Evolutionary conservation across 2,797 vertebrate genomes (phyloP).

Genomic region (Typhlichthys eigenmanni): DNA sequence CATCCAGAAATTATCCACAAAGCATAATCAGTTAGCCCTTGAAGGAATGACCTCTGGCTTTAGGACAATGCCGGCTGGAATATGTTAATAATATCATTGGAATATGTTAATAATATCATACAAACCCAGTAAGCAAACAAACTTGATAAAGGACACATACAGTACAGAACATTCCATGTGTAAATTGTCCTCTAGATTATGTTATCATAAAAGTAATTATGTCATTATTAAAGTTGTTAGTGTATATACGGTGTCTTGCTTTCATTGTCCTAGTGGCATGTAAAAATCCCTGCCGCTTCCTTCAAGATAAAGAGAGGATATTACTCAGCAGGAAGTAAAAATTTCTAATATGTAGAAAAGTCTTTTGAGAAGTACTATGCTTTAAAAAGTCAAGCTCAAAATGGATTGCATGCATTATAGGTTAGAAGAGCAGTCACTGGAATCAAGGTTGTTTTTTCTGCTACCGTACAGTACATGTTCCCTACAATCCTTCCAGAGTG

Average conservation of each 20-base stretch:
- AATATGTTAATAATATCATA: neutral
- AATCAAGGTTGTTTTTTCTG: too few species aligned
- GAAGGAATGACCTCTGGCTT: neutral
- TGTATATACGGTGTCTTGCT: slow-evolving; percentile 12
- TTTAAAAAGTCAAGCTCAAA: neutral
- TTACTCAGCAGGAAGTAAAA: slow-evolving; percentile 34
- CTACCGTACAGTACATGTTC: too few species aligned
- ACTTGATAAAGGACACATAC: neutral
- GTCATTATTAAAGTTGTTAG: too few species aligned
- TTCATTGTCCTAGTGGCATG: slow-evolving; percentile 22
- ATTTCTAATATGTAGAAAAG: slow-evolving; percentile 11
- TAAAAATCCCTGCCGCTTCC: slow-evolving; percentile 19
- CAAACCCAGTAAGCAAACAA: neutral
- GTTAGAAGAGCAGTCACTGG: too few species aligned
- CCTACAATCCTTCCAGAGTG: too few species aligned
- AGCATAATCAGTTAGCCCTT: neutral
- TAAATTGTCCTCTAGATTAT: too few species aligned
- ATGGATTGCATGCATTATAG: neutral
- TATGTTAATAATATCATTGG: too few species aligned
- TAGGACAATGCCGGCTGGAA: neutral
- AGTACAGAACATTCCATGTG: neutral
- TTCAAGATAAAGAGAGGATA: slow-evolving; percentile 42
- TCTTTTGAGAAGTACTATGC: neutral
- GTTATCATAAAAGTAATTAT: neutral
- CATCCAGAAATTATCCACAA: neutral